Conservation (phyloP, 2,888 invertebrate species). For the Drosophila pullipes region DNA sequence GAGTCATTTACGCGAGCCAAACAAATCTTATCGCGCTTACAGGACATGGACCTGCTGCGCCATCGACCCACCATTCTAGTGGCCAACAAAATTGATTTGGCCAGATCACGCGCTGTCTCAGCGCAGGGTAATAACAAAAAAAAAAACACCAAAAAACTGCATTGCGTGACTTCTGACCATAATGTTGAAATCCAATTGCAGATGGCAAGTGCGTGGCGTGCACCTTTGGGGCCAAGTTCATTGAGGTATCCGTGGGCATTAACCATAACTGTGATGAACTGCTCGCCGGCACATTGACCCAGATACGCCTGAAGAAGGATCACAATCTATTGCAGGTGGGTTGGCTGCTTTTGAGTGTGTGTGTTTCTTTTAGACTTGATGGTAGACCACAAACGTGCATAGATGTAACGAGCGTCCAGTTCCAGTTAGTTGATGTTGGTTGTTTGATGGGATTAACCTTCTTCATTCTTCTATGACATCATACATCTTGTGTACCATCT, state of each 20-base stretch:
- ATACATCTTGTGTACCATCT: constrained; percentile 15
- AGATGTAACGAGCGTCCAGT: constrained; percentile 25
- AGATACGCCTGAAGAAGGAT: constrained; percentile 93
- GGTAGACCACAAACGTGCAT: constrained; percentile 12
- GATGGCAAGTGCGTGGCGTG: constrained; percentile 97
- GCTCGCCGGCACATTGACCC: constrained; percentile 95
- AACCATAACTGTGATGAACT: constrained; percentile 99
- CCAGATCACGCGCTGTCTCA: constrained; percentile 94
- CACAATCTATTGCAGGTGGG: constrained; percentile 86
- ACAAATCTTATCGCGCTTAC: constrained; percentile 91
- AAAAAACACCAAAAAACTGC: neutral
- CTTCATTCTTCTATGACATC: constrained; percentile 17
- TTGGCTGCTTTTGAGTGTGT: constrained; percentile 6
- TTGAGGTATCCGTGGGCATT: constrained; percentile 97
- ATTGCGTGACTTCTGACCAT: constrained; percentile 47
- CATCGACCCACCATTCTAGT: constrained; percentile 93
- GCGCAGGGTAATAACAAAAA: constrained; percentile 91
- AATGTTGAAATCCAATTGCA: constrained; percentile 85
- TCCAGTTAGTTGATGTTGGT: constrained; percentile 23
- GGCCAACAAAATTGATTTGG: constrained; percentile 97
- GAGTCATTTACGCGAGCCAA: constrained; percentile 94
- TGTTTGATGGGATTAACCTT: constrained; percentile 7
- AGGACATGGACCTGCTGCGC: constrained; percentile 92
- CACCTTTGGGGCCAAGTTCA: constrained; percentile 96
- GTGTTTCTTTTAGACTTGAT: constrained; percentile 16